phyloP scores from a whole-genome alignment of 2,113 vertebrate species.

The Lota lota region DNA sequence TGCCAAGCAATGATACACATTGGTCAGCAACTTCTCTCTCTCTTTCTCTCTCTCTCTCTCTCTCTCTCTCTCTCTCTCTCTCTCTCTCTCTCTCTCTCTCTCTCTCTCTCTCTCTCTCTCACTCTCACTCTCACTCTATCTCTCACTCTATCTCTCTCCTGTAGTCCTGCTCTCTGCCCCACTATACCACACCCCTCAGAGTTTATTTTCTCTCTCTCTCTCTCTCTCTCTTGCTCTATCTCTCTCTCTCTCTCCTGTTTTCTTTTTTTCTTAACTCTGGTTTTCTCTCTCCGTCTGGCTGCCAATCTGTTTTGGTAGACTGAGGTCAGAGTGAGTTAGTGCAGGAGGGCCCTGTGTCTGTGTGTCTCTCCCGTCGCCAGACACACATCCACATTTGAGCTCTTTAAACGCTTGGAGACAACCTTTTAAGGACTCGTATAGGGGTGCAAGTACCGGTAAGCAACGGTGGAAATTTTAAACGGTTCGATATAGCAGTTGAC shows the following conservation, averaged over 20 bases:
- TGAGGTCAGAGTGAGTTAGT: constrained; percentile 73
- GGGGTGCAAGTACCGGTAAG: constrained; percentile 59
- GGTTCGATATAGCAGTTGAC: neutral
- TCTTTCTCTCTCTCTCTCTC: too few species aligned
- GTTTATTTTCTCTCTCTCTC: constrained; percentile 20
- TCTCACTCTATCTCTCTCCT: neutral
- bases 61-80: too few species aligned
- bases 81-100: too few species aligned
- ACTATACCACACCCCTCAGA: neutral
- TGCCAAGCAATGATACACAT: neutral
- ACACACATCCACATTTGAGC: constrained; percentile 63
- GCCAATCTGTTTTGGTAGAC: constrained; percentile 62
- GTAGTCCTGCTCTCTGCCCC: neutral
- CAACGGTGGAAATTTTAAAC: constrained; percentile 31
- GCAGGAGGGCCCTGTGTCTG: constrained; percentile 59
- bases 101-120: neutral
- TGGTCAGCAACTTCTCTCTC: neutral
- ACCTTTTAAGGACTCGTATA: constrained; percentile 67
- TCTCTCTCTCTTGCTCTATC: neutral
- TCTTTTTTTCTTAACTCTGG: constrained; percentile 1
- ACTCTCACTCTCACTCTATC: neutral
- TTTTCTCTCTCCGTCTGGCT: constrained; percentile 23
- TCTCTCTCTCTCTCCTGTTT: constrained; percentile 15
- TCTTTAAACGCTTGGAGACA: constrained; percentile 53
- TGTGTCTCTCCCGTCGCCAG: constrained; percentile 54